phyloP scores from a whole-genome alignment of 1,140 invertebrate species.

The Doryteuthis pealeii region DNA sequence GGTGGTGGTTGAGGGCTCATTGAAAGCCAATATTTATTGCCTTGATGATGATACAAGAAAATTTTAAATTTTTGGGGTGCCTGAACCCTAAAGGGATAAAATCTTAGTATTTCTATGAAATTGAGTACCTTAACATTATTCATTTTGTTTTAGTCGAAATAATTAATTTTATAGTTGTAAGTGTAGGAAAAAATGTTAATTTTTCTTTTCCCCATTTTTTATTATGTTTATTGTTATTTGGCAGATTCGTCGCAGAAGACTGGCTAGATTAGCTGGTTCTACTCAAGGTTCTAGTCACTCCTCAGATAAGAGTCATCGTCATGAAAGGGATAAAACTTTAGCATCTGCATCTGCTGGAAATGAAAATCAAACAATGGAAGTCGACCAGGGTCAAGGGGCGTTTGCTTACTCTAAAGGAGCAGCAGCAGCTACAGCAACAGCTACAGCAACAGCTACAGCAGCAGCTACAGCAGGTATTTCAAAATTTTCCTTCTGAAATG shows the following conservation, averaged over 20 bases:
- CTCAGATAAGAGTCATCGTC: not conserved
- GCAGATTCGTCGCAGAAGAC: constrained; percentile 70
- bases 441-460: not conserved
- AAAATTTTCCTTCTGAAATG: not conserved
- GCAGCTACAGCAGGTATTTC: constrained; percentile 9
- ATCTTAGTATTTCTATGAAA: too few species aligned
- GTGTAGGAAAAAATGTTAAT: too few species aligned
- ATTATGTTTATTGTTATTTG: too few species aligned
- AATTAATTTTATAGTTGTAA: too few species aligned
- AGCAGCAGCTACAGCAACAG: not conserved
- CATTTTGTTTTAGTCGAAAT: too few species aligned
- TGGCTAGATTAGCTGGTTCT: constrained; percentile 68
- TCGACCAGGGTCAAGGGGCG: constrained; percentile 7
- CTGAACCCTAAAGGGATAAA: too few species aligned
- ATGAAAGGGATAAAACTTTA: constrained; percentile 4
- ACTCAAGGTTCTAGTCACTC: constrained; percentile 39
- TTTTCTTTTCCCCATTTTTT: too few species aligned
- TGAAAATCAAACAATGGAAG: not conserved
- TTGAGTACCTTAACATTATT: too few species aligned
- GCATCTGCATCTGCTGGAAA: not conserved
- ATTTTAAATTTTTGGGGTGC: too few species aligned
- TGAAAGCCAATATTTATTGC: too few species aligned
- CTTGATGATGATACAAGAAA: too few species aligned
- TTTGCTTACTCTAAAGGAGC: not conserved
- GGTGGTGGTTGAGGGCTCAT: too few species aligned